phyloP scores from a whole-genome alignment of 2,888 invertebrate genomes.

The Acanthosepion pharaonis region DNA sequence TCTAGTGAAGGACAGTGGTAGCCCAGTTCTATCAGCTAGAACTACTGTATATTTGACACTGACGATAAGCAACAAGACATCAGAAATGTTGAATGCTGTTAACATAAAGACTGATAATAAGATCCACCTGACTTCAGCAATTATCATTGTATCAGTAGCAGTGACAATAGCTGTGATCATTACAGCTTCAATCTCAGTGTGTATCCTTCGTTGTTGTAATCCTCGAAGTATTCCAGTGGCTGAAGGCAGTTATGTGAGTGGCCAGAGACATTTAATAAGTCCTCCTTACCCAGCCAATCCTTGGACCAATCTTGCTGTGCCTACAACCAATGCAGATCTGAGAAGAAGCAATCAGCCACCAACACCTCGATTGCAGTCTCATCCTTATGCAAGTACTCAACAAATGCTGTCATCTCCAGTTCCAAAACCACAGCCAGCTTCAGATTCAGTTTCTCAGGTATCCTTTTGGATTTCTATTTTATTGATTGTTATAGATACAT shows the following conservation, averaged over 20 bases:
- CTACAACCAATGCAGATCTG: not conserved
- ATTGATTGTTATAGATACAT: too few relatives aligned
- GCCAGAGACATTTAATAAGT: constrained; percentile 8
- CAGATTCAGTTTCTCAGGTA: not conserved
- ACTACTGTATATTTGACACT: not conserved
- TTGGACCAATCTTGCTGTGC: not conserved
- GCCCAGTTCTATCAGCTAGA: constrained; percentile 9
- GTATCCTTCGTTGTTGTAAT: not conserved
- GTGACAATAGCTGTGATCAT: constrained; percentile 33
- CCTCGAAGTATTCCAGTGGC: not conserved
- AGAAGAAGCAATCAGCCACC: constrained; percentile 21
- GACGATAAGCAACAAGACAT: not conserved
- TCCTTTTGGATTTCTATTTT: not conserved
- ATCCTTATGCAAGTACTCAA: not conserved
- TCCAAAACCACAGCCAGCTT: not conserved
- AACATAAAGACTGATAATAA: constrained; percentile 4
- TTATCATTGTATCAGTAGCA: not conserved
- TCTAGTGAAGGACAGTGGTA: not conserved
- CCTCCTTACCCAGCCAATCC: not conserved
- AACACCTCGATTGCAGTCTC: not conserved
- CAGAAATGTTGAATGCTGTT: constrained; percentile 2
- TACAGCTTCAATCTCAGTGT: constrained; percentile 33
- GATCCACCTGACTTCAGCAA: constrained; percentile 6
- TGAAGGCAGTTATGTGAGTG: not conserved
- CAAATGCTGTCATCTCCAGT: not conserved